These are phyloP conservation scores for Andrena haemorrhoa DNA, from an alignment of 2,888 invertebrate genomes.

Conservation along the genomic window DNA sequence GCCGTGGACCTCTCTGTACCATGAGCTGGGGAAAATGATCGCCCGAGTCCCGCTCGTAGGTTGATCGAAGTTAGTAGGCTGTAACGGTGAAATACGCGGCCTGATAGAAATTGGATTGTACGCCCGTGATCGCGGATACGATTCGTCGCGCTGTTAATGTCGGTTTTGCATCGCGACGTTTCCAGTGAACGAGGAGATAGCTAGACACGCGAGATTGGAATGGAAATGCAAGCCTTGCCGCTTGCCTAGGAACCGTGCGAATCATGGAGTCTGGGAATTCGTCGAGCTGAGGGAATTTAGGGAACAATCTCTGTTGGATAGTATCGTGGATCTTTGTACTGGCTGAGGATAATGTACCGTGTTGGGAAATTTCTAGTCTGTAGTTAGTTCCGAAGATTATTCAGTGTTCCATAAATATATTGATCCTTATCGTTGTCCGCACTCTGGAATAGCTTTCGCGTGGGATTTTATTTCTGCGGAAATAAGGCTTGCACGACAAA, in stretches of 20 bases:
- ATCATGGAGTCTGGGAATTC: neutral
- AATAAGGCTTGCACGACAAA: neutral
- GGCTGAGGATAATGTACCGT: neutral
- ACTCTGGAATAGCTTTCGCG: neutral
- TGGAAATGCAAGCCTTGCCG: constrained; percentile 15
- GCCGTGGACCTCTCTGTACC: neutral
- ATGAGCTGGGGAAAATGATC: constrained; percentile 35
- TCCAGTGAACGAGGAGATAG: constrained; percentile 9
- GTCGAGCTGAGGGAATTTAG: neutral
- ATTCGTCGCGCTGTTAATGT: constrained; percentile 46
- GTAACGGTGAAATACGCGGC: constrained; percentile 40
- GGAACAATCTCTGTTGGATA: neutral
- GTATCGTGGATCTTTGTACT: no score
- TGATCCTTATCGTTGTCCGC: neutral
- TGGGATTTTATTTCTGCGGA: neutral
- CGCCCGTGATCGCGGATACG: constrained; percentile 27
- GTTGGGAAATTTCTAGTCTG: neutral
- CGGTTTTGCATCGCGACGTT: constrained; percentile 4
- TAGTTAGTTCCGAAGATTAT: neutral
- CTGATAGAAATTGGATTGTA: constrained; percentile 34
- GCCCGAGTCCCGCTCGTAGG: constrained; percentile 38
- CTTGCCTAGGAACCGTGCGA: neutral
- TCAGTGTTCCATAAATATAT: neutral
- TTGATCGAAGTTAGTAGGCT: constrained; percentile 51
- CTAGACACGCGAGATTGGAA: constrained; percentile 21